Base-by-base conservation (phyloP, 2,888 invertebrate genomes). In the Cyrtodaria siliqua region DNA sequence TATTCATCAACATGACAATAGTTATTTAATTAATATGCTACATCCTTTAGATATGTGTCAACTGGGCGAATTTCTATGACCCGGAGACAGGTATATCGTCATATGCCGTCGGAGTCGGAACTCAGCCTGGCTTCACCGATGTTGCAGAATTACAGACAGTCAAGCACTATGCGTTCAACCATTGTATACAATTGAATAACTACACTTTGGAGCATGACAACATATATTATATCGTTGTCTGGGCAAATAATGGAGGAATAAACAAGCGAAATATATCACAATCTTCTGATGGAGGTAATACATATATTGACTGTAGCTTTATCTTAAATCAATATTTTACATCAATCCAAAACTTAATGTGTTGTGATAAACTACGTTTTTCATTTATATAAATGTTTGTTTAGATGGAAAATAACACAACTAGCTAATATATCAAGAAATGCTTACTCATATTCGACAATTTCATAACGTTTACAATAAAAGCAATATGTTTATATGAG, bases 21-120 rank as follows among this genome's bases (percentile, higher is more conserved):
- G n/a, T n/a, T n/a, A n/a, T n/a, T n/a, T n/a, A n/a, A n/a, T n/a
- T n/a, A n/a, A n/a, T n/a, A n/a, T n/a, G n/a, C n/a, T n/a, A n/a
- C n/a, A n/a, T n/a, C n/a, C 40, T 72, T 0, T 49, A 87, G 87
- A 82, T 87, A n/a, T 88, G 87, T 73, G 78, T 79, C 18, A 87
- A 84, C 68, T 89, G 87, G 87, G 33, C 33, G 29, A 79, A 76
- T 20, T 89, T 89, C 77, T 79, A 72, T 33, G 88, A 89, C 62
- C 82, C 85, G 0, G 82, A 89, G 57, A 86, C 86, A 38, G 86
- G 87, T 20, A 85, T 89, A 9, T 69, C 70, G 2, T 74, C 75
- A 40, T 87, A 85, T 67, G 73, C 66, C 50, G 56, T 85, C 2
- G 71, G 79, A 47, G 79, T 84, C 4, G 80, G 82, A 1, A 61